Conservation (phyloP, 2,113 vertebrate genomes). For the Podarcis cretensis region DNA sequence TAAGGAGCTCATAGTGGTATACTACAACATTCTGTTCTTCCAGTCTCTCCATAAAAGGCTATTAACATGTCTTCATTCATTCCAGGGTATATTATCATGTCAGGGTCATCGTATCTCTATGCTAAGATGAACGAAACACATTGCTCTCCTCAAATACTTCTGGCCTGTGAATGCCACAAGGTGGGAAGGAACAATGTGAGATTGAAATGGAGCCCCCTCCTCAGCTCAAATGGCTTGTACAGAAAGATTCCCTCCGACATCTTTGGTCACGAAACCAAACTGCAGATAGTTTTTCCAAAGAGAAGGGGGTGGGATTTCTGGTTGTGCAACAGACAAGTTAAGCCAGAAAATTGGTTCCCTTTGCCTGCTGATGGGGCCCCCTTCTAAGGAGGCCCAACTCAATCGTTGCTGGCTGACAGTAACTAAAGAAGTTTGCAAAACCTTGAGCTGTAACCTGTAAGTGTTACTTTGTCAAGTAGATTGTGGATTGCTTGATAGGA, state of each 20-base stretch:
- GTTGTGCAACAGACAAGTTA: neutral
- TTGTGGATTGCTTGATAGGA: neutral
- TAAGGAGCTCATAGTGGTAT: neutral
- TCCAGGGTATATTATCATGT: neutral
- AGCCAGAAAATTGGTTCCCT: neutral
- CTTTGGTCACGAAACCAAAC: neutral
- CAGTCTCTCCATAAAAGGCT: neutral
- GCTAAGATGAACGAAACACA: neutral
- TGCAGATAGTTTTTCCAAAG: neutral
- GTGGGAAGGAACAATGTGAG: neutral
- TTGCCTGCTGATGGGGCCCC: neutral
- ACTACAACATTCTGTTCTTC: neutral
- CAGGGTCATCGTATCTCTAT: neutral
- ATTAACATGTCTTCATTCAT: neutral
- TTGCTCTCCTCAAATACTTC: neutral
- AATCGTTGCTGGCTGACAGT: neutral
- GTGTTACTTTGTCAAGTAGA: neutral
- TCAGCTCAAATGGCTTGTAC: neutral
- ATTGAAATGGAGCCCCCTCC: neutral
- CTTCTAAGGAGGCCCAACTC: neutral
- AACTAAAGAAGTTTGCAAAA: neutral
- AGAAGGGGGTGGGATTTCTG: neutral
- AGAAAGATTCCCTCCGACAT: neutral
- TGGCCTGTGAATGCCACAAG: neutral
- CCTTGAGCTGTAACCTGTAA: neutral